Evolutionary conservation across 2,113 vertebrate species (phyloP).

Genomic region (Cyphomyrus discorhynchus): DNA sequence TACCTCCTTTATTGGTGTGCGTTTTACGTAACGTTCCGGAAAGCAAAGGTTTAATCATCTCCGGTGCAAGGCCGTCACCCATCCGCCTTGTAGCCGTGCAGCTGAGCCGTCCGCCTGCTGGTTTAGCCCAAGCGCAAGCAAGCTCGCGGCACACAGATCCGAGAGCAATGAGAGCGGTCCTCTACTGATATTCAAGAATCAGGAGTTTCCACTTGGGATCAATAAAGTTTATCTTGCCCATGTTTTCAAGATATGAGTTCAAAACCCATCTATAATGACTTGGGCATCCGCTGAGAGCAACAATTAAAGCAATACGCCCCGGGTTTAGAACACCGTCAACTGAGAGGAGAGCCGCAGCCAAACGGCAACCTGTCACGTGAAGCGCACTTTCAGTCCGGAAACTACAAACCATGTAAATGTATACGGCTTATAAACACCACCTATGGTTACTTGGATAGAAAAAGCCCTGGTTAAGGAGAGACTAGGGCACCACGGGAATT

Average conservation of each 20-base stretch:
- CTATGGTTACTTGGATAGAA: not conserved
- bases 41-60: not conserved
- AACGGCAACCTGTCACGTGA: not conserved
- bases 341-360: not conserved
- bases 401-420: not conserved
- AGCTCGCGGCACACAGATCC: not conserved
- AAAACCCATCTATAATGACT: not conserved
- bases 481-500: not conserved
- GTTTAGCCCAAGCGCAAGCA: not conserved
- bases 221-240: not conserved
- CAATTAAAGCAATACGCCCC: not conserved
- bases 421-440: not conserved
- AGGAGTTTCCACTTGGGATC: not conserved
- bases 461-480: not conserved
- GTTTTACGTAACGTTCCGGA: not conserved
- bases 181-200: not conserved
- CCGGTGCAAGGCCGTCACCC: not conserved
- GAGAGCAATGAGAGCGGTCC: not conserved
- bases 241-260: not conserved
- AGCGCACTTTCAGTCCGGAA: not conserved
- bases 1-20: not conserved
- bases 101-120: not conserved
- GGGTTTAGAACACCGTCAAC: not conserved
- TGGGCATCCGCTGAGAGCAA: not conserved
- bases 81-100: not conserved